Percentiles rank a stretch among this genome's conserved stretches.
phyloP scores from a whole-genome alignment of 2,113 vertebrate species.

The Tursiops truncatus region DNA sequence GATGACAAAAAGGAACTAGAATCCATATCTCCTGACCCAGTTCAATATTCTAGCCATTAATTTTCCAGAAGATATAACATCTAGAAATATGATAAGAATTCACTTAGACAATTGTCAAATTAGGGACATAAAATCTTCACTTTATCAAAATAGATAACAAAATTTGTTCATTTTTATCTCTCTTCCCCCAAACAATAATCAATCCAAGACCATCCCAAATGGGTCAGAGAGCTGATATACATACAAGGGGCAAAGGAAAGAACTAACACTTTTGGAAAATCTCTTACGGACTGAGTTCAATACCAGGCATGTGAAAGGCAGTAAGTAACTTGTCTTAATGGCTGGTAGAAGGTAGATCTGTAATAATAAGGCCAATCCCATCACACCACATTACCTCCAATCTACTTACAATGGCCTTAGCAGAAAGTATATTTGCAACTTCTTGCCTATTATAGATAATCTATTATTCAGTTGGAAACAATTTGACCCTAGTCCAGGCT shows the following conservation, averaged over 20 bases:
- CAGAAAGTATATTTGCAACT: not conserved
- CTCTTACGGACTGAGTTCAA: not conserved
- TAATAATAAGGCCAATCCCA: not conserved
- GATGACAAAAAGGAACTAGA: not conserved
- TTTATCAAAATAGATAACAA: not conserved
- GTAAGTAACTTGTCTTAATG: not conserved
- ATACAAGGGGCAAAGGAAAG: not conserved
- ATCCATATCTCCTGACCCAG: not conserved
- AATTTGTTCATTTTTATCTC: not conserved
- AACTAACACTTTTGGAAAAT: not conserved
- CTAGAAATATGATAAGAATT: not conserved
- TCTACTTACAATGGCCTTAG: not conserved
- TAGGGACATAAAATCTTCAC: not conserved
- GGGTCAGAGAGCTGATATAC: not conserved
- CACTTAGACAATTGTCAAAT: not conserved
- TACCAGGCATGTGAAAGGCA: not conserved
- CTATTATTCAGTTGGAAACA: not conserved
- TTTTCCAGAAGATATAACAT: not conserved
- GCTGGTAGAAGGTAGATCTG: not conserved
- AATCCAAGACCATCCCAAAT: not conserved
- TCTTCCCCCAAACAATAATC: not conserved
- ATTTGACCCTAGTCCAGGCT: not conserved
- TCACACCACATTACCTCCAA: rapidly evolving
- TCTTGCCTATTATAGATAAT: not conserved
- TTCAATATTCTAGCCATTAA: not conserved